Conservation (phyloP, 2,113 vertebrate genomes). For the Microtus oregoni region DNA sequence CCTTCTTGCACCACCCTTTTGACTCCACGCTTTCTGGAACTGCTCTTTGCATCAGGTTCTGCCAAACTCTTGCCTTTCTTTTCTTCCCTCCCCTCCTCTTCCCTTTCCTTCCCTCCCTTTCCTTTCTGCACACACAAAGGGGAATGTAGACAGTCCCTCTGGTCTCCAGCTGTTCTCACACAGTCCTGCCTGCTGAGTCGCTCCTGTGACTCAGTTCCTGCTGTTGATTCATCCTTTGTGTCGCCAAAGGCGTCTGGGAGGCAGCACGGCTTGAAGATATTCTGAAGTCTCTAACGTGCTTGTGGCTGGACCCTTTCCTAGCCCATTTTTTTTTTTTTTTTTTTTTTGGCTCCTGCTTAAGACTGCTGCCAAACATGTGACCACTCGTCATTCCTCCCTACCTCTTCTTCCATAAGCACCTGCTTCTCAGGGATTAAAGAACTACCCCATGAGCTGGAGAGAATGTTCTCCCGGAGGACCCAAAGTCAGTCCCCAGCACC, state of each 20-base stretch:
- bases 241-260: not conserved
- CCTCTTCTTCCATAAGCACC: not conserved
- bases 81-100: not conserved
- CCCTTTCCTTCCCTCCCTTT: not conserved
- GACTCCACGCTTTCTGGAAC: not conserved
- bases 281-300: not conserved
- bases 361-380: not conserved
- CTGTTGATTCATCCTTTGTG: not conserved
- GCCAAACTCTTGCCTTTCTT: not conserved
- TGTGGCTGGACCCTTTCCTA: not conserved
- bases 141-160: constrained; percentile 2
- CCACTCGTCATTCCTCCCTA: not conserved
- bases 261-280: not conserved
- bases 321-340: constrained; percentile 24
- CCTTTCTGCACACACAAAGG: not conserved
- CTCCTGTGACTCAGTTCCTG: constrained; percentile 14
- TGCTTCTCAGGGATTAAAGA: constrained; percentile 12
- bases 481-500: not conserved
- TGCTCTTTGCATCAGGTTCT: constrained; percentile 47
- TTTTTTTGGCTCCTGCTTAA: constrained; percentile 23
- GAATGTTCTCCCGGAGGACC: not conserved
- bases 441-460: not conserved
- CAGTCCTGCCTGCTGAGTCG: not conserved
- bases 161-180: not conserved
- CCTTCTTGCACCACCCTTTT: not conserved